A percentile compares a stretch with the other conserved stretches of the same genome.
These are phyloP conservation scores for Glossophaga mutica DNA, from an alignment of 2,797 vertebrate species.

Conservation along the genomic window DNA sequence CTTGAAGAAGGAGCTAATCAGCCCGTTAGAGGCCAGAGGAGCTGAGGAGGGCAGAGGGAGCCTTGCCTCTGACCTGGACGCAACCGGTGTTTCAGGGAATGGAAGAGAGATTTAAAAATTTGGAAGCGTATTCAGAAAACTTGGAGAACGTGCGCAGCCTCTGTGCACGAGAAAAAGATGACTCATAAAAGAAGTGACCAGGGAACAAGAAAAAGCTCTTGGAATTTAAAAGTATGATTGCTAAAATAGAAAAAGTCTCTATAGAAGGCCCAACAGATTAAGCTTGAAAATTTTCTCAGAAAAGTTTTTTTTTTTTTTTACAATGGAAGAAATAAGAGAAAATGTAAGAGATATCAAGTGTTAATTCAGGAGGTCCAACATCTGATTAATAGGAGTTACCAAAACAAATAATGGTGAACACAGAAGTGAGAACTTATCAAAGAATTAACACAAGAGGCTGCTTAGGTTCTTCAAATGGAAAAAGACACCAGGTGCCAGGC, in stretches of 20 bases:
- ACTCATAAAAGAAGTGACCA: neutral
- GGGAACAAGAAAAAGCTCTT: neutral
- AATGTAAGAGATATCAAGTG: neutral
- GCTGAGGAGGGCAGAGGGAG: neutral
- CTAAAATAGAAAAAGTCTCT: neutral
- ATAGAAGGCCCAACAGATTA: neutral
- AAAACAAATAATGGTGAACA: conserved; percentile 16
- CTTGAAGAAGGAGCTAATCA: neutral
- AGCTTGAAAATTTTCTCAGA: neutral
- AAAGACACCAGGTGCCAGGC: neutral
- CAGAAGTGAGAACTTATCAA: neutral
- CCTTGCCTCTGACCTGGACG: neutral
- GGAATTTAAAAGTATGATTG: neutral
- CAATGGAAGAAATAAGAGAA: neutral
- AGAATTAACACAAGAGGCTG: conserved; percentile 5
- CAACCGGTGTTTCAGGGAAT: neutral
- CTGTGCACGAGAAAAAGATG: neutral
- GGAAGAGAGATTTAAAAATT: neutral
- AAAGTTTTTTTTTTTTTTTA: neutral
- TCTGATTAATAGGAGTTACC: neutral
- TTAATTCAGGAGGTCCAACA: neutral
- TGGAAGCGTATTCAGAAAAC: neutral
- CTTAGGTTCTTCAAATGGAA: neutral
- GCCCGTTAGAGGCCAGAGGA: neutral
- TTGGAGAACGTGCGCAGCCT: neutral